phyloP scores from a whole-genome alignment of 2,113 vertebrate species.

The Tursiops truncatus region DNA sequence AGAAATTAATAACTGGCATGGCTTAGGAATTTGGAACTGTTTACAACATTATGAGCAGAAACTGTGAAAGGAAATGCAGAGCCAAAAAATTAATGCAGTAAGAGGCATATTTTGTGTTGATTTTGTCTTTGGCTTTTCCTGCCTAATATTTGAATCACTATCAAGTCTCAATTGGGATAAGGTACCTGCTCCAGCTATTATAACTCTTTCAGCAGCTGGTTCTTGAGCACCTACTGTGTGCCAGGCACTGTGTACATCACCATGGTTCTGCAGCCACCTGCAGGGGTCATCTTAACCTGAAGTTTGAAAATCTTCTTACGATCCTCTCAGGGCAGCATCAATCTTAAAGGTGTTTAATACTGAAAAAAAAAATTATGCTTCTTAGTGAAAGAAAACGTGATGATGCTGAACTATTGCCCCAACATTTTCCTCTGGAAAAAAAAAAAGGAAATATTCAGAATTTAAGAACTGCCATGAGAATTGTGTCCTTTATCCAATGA shows the following conservation, averaged over 20 bases:
- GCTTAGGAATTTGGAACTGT: constrained; percentile 3
- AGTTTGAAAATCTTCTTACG: constrained; percentile 14
- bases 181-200: background rate
- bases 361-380: background rate
- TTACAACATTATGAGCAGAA: constrained; percentile 13
- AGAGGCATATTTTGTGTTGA: constrained; percentile 28
- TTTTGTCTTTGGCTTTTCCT: constrained; percentile 13
- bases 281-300: background rate
- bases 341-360: background rate
- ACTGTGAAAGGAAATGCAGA: background rate
- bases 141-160: background rate
- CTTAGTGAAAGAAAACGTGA: background rate
- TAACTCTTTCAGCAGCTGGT: background rate
- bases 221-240: background rate
- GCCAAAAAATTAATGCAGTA: background rate
- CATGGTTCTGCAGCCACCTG: background rate
- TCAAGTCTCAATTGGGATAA: background rate
- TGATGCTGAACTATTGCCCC: background rate
- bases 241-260: background rate
- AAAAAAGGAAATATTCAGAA: background rate
- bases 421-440: background rate
- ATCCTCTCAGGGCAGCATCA: background rate
- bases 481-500: constrained; percentile 30
- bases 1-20: constrained; percentile 27
- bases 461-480: background rate